Evolutionary conservation across 1,140 invertebrate species (phyloP), one percentile per base, ranked within the genome.

Genomic region (Leptinotarsa texana): DNA sequence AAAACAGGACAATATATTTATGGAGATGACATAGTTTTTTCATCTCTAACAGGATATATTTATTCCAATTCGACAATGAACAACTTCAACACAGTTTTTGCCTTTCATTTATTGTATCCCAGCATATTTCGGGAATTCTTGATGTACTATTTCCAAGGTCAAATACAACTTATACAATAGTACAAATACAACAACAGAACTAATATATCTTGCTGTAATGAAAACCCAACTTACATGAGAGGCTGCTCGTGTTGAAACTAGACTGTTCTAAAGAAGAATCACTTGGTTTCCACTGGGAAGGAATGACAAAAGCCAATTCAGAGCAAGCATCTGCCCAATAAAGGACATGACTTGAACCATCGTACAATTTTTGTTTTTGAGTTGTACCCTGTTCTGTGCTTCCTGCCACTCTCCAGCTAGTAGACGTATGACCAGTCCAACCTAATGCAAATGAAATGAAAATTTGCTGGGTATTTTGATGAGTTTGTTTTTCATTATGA

Each of bases 301-400:
- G 97, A 22, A 98, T 94, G 63, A 98, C 90, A 87, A 99, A 98
- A 1, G 96, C 96, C 73, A 99, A 91, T 88, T 99, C 97, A 2
- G 95, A 95, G 33, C 91, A 93, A 0, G 95, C 93, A 86, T 99
- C 97, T n/a, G 96, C 93, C 97, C 97, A 99, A 87, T 98, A 98
- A 3, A 99, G 85, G 1, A 97, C 92, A 82, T 89, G 88, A 66
- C 85, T 84, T 13, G 85, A 83, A 13, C 91, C 92, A 67, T 80
- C 78, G 24, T 82, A 82, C 15, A 47, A 74, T 61, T 79, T 77
- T 63, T 77, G 77, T 47, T 75, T 73, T 22, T 48, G 61, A 21
- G 27, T 22, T n/a, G 13, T 15, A 3, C 22, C 49, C 13, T 72
- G 49, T 66, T 75, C 73, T 6, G 69, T 57, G 4, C 70, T 67